A percentile compares a stretch with the other conserved stretches of the same genome.
These are phyloP conservation scores for Rhodeus uyekii DNA, from an alignment of 2,797 vertebrate genomes.

Conservation along the genomic window DNA sequence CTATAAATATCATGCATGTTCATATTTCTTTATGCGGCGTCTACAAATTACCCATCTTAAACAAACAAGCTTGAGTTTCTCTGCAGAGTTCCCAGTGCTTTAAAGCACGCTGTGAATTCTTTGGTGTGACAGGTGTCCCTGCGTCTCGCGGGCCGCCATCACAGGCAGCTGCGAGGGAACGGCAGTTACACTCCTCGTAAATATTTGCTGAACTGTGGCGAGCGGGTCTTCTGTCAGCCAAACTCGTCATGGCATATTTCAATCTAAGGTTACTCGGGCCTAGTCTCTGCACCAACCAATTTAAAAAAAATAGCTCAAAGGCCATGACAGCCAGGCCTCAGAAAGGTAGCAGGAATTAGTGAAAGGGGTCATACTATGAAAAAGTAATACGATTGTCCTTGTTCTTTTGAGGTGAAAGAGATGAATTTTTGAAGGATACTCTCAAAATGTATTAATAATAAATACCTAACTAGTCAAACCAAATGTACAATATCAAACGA, in stretches of 20 bases:
- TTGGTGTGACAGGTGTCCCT: constrained; percentile 31
- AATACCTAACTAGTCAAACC: background rate
- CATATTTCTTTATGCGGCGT: background rate
- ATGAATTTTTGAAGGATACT: background rate
- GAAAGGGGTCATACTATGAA: background rate
- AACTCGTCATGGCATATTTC: constrained; percentile 42
- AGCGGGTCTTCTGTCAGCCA: constrained; percentile 31
- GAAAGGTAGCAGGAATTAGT: constrained; percentile 45
- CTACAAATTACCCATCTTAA: background rate
- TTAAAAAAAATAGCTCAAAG: constrained; percentile 46
- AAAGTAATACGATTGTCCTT: background rate
- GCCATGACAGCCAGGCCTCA: constrained; percentile 47
- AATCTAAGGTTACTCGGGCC: constrained; percentile 45
- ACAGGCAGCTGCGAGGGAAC: constrained; percentile 28
- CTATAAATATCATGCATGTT: background rate
- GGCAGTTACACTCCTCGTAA: constrained; percentile 24
- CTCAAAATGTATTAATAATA: background rate
- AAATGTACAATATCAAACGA: background rate
- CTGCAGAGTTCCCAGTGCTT: background rate
- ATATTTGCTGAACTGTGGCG: constrained; percentile 18
- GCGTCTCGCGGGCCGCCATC: background rate
- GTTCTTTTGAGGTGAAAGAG: background rate
- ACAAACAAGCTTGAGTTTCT: background rate
- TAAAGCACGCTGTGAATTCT: constrained; percentile 34
- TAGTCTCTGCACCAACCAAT: constrained; percentile 34